Conservation (phyloP, 2,113 vertebrate genomes). For the Campylorhamphus procurvoides region DNA sequence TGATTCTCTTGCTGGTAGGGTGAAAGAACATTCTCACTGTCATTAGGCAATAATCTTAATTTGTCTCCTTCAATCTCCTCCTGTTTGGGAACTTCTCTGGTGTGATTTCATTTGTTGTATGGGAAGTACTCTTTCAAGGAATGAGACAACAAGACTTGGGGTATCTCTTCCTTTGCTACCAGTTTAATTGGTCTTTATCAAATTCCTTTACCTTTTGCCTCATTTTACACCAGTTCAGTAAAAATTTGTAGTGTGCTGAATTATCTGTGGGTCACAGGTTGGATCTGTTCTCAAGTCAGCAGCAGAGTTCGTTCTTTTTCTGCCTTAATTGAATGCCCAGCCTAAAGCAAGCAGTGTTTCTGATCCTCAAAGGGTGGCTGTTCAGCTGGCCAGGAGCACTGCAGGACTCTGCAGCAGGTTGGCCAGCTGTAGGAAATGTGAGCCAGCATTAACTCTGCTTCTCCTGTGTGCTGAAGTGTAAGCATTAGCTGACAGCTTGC, state of each 20-base stretch:
- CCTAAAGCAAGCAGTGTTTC: neutral
- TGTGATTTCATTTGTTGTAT: neutral
- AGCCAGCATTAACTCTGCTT: neutral
- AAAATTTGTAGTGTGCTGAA: neutral
- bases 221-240: neutral
- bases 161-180: neutral
- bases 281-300: neutral
- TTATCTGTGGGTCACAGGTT: neutral
- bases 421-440: neutral
- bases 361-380: neutral
- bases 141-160: neutral
- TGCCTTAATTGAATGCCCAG: neutral
- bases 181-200: neutral
- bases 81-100: neutral
- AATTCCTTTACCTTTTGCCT: neutral
- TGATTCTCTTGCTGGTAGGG: accelerated
- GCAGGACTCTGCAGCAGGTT: neutral
- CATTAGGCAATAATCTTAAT: neutral
- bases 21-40: neutral
- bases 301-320: neutral
- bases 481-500: neutral
- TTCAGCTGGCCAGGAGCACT: neutral
- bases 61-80: neutral
- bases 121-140: neutral
- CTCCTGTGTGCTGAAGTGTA: neutral